Evolutionary conservation across 2,113 vertebrate genomes (phyloP), one percentile per base, ranked within the genome.

Genomic region (Alaudala cheleensis): DNA sequence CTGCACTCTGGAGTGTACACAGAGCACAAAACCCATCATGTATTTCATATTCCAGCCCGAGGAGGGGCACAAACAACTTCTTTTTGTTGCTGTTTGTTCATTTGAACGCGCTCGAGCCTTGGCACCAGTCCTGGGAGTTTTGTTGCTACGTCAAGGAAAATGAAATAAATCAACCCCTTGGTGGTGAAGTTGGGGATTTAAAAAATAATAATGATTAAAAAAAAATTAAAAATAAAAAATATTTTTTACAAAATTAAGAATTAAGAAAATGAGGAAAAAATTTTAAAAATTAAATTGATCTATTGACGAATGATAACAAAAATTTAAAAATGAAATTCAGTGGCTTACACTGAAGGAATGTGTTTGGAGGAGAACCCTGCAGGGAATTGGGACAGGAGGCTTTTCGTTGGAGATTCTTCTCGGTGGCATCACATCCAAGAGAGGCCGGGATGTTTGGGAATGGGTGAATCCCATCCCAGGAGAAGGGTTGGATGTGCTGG

Each of bases 11-110:
- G 4, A 5, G 44, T 4, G 28, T 20, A 7, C 21, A 17, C 53
- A 33, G 31, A 81, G 49, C 39, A 6, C 10, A 19, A 79, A n/a
- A 70, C 40, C 34, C 9, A 0, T 23, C 18, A 11, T 5, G 8
- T 7, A 66, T 86, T 56, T 49, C 31, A 79, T 47, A 51, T 60
- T 50, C 33, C 17, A 20, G 58, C 42, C 77, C 8, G 23, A 76
- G 25, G 53, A 37, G 70, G 87, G 76, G 82, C 78, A 23, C 70
- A 74, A 74, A 12, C 49, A 93, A 95, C 66, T 92, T 94, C 33
- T 61, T 34, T 31, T 62, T 78, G 79, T 44, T 49, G 83, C 50
- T 49, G 40, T 62, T 88, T 44, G 58, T 58, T 83, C 50, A 1
- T 89, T 69, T 82, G 61, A 92, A 62, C 5, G 70, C 25, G 1